Evolutionary conservation across 2,888 invertebrate genomes (phyloP), one percentile per base, ranked within the genome.

Genomic region (Napeogenes inachia): DNA sequence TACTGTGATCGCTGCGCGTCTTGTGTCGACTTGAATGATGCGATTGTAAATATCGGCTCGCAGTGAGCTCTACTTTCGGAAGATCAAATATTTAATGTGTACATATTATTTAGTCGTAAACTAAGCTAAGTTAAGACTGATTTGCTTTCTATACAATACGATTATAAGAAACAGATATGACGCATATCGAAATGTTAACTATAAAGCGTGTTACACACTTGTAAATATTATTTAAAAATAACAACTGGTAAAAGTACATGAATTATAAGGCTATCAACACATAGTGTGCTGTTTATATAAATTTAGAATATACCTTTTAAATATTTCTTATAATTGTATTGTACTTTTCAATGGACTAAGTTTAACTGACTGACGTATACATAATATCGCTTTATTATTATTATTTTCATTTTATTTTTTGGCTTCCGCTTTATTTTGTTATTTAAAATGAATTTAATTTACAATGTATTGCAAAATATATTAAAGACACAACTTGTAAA

Each of bases 101-200:
- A 68, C 60, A 69, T 68, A 69, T 58, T 66, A 66, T 63, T 74
- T 84, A 87, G 80, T 78, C 73, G 74, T 86, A 86, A 78, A 73
- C 71, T 84, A 80, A 83, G 82, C 78, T 86, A 86, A 84, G 81
- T 80, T 87, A 85, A 89, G 89, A 89, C 89, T 89, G 89, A 89
- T 87, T 89, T 85, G 80, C 81, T 85, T 85, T 85, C 56, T 56
- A 67, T 67, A 60, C 38, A 42, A 56, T 45, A 38, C 56, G 42
- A 56, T 38, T 45, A 21, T 30, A 6, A 38, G 38, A 35, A 35
- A 35, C 35, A 35, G 56, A 21, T 13, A n/a, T 32, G 45, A 32
- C 6, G n/a, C 10, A 12, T 42, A 8, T 42, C 5, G 6, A 35
- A 35, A 35, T 5, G 6, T 35, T 35, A 21, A 21, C 21, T 21